phyloP scores from a whole-genome alignment of 2,797 vertebrate species.

The Acanthurus tractus region DNA sequence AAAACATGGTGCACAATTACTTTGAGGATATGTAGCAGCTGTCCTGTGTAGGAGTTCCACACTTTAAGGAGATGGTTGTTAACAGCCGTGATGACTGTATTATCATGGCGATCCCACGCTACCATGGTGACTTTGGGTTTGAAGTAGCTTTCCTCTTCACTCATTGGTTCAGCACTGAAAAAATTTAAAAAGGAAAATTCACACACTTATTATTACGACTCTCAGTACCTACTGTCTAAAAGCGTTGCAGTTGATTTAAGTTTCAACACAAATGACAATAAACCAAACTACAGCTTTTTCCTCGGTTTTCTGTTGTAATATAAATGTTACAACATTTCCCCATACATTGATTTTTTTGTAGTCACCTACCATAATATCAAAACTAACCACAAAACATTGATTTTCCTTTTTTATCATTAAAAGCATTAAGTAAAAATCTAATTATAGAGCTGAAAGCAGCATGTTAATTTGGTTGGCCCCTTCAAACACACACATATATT shows the following conservation, averaged over 20 bases:
- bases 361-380: too few species aligned
- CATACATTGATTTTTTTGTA: background rate
- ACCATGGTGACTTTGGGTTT: slow-evolving; percentile 99
- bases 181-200: background rate
- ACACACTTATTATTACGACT: background rate
- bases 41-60: slow-evolving; percentile 95
- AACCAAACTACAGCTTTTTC: background rate
- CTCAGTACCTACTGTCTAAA: background rate
- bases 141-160: slow-evolving; percentile 92
- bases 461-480: too few species aligned
- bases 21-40: slow-evolving; percentile 94
- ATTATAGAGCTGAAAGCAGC: too few species aligned
- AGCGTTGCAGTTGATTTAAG: background rate
- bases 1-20: slow-evolving; percentile 78
- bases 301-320: background rate
- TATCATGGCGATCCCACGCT: slow-evolving; percentile 96
- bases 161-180: slow-evolving; percentile 79
- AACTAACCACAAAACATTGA: too few species aligned
- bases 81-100: slow-evolving; percentile 94
- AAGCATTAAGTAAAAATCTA: too few species aligned
- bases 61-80: slow-evolving; percentile 98
- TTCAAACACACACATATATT: too few species aligned
- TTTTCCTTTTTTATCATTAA: too few species aligned
- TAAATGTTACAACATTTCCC: background rate
- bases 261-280: slow-evolving; percentile 5